Percentiles rank a stretch among this genome's conserved stretches.
These are phyloP conservation scores for Helicoverpa assulta DNA, from an alignment of 2,888 invertebrate species.

Conservation along the genomic window DNA sequence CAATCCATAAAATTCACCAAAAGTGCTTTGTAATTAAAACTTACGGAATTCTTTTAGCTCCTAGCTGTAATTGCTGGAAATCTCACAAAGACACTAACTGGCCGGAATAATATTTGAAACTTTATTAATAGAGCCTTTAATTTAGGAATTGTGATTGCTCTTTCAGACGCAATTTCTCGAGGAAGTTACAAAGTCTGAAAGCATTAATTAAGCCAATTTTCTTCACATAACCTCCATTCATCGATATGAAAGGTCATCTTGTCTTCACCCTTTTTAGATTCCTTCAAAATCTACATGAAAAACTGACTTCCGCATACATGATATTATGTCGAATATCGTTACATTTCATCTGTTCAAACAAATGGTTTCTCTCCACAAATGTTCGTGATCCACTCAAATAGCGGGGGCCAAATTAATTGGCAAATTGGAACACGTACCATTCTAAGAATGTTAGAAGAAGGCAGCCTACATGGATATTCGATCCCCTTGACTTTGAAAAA, in stretches of 20 bases:
- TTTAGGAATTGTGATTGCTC: conserved; percentile 1
- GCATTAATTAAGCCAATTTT: too few relatives aligned
- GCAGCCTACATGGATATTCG: conserved; percentile 21
- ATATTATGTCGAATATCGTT: conserved; percentile 15
- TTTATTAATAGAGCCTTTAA: conserved; percentile 14
- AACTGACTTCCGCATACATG: too few relatives aligned
- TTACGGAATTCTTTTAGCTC: conserved; percentile 21
- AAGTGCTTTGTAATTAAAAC: conserved; percentile 47
- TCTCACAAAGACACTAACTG: conserved; percentile 23
- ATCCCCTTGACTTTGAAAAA: conserved; percentile 50
- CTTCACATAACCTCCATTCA: too few relatives aligned
- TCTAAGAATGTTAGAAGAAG: conserved; percentile 35
- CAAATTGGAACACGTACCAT: conserved; percentile 60
- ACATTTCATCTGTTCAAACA: conserved; percentile 33
- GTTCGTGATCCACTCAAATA: conserved; percentile 57
- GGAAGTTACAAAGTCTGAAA: neutral
- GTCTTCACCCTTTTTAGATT: too few relatives aligned
- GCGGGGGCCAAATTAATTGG: conserved; percentile 52
- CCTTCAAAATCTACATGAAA: too few relatives aligned
- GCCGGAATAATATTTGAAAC: conserved; percentile 13
- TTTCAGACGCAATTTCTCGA: neutral
- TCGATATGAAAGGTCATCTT: too few relatives aligned
- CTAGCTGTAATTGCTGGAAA: conserved; percentile 29
- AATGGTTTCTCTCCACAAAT: conserved; percentile 30
- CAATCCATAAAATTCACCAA: conserved; percentile 38